phyloP scores from a whole-genome alignment of 2,113 vertebrate genomes.

The Rhinoderma darwinii region DNA sequence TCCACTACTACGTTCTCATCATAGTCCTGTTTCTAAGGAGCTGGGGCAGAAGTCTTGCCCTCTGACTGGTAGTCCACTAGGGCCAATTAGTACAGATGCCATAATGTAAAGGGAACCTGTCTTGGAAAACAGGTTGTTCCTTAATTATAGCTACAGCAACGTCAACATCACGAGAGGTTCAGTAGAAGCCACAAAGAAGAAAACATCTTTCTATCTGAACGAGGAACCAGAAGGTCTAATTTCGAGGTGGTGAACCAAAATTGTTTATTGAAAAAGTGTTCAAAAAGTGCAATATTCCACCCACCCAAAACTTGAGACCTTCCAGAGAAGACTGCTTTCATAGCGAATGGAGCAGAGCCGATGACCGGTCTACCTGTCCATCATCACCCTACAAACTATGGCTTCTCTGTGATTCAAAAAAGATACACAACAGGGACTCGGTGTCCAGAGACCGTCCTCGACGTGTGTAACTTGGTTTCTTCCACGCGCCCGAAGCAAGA shows the following conservation, averaged over 20 bases:
- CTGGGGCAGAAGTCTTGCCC: neutral
- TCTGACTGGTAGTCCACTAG: neutral
- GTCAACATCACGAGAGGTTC: neutral
- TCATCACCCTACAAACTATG: neutral
- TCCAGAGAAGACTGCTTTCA: slow-evolving; percentile 23
- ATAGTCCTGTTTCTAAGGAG: neutral
- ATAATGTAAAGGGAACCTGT: neutral
- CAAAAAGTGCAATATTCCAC: neutral
- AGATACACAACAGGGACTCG: neutral
- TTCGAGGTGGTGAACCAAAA: slow-evolving; percentile 25
- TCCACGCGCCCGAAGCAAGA: slow-evolving; percentile 10
- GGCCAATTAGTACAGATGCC: neutral
- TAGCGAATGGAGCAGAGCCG: slow-evolving; percentile 1
- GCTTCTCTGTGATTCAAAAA: slow-evolving; percentile 31
- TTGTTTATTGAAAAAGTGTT: slow-evolving; percentile 2
- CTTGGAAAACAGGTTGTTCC: neutral
- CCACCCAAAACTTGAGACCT: slow-evolving; percentile 1
- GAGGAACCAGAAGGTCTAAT: slow-evolving; percentile 7
- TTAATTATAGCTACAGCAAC: neutral
- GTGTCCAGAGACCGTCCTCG: neutral
- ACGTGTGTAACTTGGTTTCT: slow-evolving; percentile 5
- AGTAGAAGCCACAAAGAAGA: neutral
- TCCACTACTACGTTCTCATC: neutral
- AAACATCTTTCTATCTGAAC: neutral
- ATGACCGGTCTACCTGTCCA: neutral